These are phyloP conservation scores for Luscinia luscinia DNA, from an alignment of 2,797 vertebrate species.

Conservation along the genomic window DNA sequence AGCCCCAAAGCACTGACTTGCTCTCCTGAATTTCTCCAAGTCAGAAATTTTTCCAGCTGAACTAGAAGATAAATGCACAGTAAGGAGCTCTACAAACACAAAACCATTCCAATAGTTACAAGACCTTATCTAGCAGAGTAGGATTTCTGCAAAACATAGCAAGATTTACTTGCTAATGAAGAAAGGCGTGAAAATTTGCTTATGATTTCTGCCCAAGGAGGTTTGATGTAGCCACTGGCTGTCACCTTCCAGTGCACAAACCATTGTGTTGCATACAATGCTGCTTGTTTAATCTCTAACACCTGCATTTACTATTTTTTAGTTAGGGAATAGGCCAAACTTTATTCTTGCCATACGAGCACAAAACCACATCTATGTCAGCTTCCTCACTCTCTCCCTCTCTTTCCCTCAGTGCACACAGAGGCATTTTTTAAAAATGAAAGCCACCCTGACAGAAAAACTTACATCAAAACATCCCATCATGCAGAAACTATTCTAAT, in stretches of 20 bases:
- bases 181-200: background rate
- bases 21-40: background rate
- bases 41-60: background rate
- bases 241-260: background rate
- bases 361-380: background rate
- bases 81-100: background rate
- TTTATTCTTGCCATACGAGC: background rate
- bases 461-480: background rate
- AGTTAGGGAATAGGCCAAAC: background rate
- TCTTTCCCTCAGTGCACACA: background rate
- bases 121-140: background rate
- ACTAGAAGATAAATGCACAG: background rate
- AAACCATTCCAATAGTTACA: background rate
- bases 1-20: background rate
- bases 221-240: background rate
- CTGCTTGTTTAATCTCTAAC: background rate
- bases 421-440: background rate
- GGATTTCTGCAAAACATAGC: background rate
- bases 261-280: fast-evolving
- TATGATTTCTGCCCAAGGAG: background rate
- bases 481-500: conserved; percentile 24
- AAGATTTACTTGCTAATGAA: background rate
- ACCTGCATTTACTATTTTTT: background rate
- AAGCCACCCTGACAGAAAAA: background rate
- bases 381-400: background rate